Evolutionary conservation across 1,140 invertebrate genomes (phyloP), one percentile per base, ranked within the genome.

Genomic region (Lasioglossum albipes): DNA sequence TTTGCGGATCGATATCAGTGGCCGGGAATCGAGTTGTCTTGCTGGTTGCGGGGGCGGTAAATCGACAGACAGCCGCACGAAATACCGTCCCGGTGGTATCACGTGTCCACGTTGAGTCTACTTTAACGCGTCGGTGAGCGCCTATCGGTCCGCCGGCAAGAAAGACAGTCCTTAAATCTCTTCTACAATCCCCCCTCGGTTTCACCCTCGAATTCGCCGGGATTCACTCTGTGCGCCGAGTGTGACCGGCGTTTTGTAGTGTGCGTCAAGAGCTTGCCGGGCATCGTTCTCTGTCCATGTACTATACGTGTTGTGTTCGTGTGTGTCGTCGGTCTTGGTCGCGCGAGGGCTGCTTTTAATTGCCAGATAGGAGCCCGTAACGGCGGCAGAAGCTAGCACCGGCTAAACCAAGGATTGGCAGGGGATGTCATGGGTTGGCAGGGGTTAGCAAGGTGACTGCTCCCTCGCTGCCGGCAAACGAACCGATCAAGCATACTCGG

Each of bases 401-500:
- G 81, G 62, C 74, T 80, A 78, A 57, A 73, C 31, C 20, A 27
- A 27, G 73, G 59, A 82, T 78, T 77, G 61, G 49, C 68, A 52
- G 65, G 75, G 59, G 59, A 66, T 61, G 84, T 27, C 27, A 27
- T 27, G 73, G 59, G 79, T 78, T 77, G 61, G 49, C 68, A 52
- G 65, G 75, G 59, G 59, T 69, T 61, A 81, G 45, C 74, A 62
- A 41, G 74, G 64, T 61, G 69, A 73, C 71, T 75, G 76, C 66
- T 71, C 73, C 59, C 70, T 75, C 16, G 41, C 36, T 9, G 67
- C 31, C 61, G 74, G 77, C 74, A 87, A 87, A 87, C 81, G 84
- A 87, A 86, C 85, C 85, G 84, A 86, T 86, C 84, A 75, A 75
- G 77, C 75, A 81, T 87, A 84, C 75, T 49, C 9, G 10, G 45